Evolutionary conservation across 2,797 vertebrate genomes (phyloP).

Genomic region (Rachycentron canadum): DNA sequence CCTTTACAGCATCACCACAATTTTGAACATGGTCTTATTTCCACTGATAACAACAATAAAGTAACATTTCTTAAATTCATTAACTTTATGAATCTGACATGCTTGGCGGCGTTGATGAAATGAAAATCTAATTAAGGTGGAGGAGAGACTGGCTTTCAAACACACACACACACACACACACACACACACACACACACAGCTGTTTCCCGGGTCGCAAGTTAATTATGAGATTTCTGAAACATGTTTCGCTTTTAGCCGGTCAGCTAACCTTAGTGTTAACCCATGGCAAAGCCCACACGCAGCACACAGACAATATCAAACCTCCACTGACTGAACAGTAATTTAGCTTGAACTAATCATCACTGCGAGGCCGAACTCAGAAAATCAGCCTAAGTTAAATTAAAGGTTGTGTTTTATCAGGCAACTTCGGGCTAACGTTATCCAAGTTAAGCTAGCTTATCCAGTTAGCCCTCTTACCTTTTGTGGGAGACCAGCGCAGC

Average conservation of each 20-base stretch:
- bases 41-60: neutral
- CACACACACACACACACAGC: no score
- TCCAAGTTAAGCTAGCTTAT: conserved; percentile 49
- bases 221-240: accelerated
- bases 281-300: conserved; percentile 20
- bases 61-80: neutral
- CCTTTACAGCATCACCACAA: neutral
- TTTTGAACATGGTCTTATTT: accelerated
- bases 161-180: neutral
- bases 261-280: conserved; percentile 45
- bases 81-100: neutral
- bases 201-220: neutral
- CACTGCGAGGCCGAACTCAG: neutral
- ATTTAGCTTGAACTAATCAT: accelerated
- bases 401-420: neutral
- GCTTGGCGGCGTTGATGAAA: neutral
- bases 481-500: conserved; percentile 72
- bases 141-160: neutral
- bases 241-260: conserved; percentile 2
- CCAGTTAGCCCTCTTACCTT: conserved; percentile 78
- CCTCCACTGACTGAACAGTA: neutral
- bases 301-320: neutral
- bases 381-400: accelerated
- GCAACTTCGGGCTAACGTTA: conserved; percentile 4
- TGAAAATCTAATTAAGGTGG: neutral